phyloP scores from a whole-genome alignment of 2,797 vertebrate genomes.

The Margarornis squamiger region DNA sequence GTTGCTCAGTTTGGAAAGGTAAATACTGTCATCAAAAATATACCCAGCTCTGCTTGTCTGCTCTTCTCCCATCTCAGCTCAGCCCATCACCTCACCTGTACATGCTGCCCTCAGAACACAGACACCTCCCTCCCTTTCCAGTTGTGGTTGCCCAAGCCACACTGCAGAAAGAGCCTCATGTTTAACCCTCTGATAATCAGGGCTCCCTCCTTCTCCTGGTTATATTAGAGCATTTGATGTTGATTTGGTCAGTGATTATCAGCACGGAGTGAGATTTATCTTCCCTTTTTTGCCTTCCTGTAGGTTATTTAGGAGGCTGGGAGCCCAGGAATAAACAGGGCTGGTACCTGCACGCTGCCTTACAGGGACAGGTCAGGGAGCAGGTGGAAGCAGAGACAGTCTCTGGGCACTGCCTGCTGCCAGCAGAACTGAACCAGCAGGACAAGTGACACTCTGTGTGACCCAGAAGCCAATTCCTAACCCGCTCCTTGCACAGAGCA shows the following conservation, averaged over 20 bases:
- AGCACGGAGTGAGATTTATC: neutral
- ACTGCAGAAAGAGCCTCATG: fast-evolving
- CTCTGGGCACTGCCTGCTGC: neutral
- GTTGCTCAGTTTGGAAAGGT: neutral
- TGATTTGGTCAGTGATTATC: neutral
- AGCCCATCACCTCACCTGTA: neutral
- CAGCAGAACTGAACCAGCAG: neutral
- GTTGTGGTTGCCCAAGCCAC: neutral
- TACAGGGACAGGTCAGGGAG: neutral
- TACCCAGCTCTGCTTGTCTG: neutral
- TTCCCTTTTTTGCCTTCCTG: neutral
- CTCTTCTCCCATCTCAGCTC: neutral
- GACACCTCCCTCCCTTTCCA: neutral
- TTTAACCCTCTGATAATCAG: neutral
- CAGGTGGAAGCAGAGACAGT: neutral
- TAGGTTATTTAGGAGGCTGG: neutral
- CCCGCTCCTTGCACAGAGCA: neutral
- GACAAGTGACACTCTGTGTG: neutral
- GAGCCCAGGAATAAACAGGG: neutral
- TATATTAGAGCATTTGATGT: neutral
- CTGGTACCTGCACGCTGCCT: neutral
- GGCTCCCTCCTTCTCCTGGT: neutral
- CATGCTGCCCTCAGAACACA: neutral
- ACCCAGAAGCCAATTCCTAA: neutral
- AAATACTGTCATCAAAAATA: neutral